Conservation (phyloP, 2,888 invertebrate species). For the Trilocha varians region DNA sequence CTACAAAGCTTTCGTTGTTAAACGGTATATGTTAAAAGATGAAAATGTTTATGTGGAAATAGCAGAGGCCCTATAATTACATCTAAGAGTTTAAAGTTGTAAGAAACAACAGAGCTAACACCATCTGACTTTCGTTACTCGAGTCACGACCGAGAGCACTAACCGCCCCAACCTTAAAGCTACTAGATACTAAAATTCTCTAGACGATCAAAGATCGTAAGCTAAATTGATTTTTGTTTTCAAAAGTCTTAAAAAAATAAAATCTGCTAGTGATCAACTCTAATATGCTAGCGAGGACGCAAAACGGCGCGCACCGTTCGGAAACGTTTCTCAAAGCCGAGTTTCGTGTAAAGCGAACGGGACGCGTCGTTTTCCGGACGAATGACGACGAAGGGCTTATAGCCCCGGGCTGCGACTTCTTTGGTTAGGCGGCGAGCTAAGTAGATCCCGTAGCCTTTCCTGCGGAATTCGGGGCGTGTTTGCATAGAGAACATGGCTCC, state of each 20-base stretch:
- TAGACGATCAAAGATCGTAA: conserved; percentile 70
- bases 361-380: conserved; percentile 89
- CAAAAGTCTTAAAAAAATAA: conserved; percentile 74
- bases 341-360: conserved; percentile 85
- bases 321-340: conserved; percentile 86
- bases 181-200: conserved; percentile 59
- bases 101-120: conserved; percentile 9
- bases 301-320: conserved; percentile 86
- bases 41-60: conserved; percentile 37
- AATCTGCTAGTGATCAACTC: conserved; percentile 67
- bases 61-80: conserved; percentile 24
- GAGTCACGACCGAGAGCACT: conserved; percentile 51
- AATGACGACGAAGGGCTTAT: conserved; percentile 90
- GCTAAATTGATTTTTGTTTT: conserved; percentile 64
- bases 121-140: conserved; percentile 13
- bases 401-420: conserved; percentile 80
- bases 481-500: conserved; percentile 96
- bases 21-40: conserved; percentile 32
- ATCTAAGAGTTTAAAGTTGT: conserved; percentile 6
- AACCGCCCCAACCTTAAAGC: conserved; percentile 64
- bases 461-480: conserved; percentile 83
- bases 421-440: conserved; percentile 79
- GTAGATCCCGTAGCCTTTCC: conserved; percentile 83
- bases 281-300: conserved; percentile 65
- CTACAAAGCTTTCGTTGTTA: conserved; percentile 43